Conservation (phyloP, 1,140 invertebrate genomes). For the Phymorhynchus buccinoides region DNA sequence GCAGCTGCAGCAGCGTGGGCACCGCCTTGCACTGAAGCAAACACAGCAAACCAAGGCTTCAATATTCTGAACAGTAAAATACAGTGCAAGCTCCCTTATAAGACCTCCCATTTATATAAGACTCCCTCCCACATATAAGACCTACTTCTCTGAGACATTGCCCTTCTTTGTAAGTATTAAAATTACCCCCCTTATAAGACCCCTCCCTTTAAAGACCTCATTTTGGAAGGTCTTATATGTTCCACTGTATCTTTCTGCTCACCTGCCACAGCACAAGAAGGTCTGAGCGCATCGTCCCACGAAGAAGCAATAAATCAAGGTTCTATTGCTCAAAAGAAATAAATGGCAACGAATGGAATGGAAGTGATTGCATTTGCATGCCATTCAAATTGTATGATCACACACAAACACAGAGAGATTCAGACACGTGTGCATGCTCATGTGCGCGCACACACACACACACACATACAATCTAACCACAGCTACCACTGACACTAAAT, state of each 20-base stretch:
- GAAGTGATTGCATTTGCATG: too few species aligned
- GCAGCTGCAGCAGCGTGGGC: constrained; percentile 77
- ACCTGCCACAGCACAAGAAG: background rate
- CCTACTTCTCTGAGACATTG: too few species aligned
- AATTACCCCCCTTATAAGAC: too few species aligned
- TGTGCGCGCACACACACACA: background rate
- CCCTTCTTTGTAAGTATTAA: too few species aligned
- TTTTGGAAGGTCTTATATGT: too few species aligned
- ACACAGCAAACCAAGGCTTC: constrained; percentile 26
- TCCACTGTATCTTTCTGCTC: background rate
- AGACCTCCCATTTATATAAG: too few species aligned
- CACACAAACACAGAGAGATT: background rate
- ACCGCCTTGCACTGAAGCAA: constrained; percentile 79
- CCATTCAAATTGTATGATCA: background rate
- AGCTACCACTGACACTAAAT: background rate
- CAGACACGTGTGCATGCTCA: background rate
- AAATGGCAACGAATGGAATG: too few species aligned
- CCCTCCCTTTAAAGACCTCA: too few species aligned
- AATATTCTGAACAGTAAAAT: background rate
- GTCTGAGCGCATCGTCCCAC: background rate
- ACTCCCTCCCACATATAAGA: too few species aligned
- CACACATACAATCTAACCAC: background rate
- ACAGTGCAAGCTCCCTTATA: too few species aligned
- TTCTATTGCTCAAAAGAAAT: background rate
- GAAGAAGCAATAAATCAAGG: background rate